Conservation (phyloP, 2,113 vertebrate genomes). For the Jaculus jaculus region DNA sequence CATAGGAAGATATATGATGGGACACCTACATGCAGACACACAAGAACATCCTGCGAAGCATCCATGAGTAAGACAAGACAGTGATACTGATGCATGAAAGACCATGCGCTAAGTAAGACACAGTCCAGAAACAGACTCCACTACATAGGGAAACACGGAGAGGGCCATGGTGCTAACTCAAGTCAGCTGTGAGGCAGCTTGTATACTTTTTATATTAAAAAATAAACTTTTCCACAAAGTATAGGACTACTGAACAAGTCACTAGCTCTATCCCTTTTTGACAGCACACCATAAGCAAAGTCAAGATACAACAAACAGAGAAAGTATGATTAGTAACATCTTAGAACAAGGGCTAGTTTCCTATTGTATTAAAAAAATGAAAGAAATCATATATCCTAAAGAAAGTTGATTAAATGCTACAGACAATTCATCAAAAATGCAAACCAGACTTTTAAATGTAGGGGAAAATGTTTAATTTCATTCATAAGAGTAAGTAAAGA, state of each 20-base stretch:
- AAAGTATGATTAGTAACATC: background rate
- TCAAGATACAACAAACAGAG: background rate
- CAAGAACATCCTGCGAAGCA: background rate
- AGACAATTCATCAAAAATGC: conserved; percentile 22
- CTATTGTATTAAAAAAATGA: background rate
- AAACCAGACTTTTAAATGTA: background rate
- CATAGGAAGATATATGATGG: background rate
- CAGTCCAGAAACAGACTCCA: background rate
- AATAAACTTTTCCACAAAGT: background rate
- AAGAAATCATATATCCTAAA: background rate
- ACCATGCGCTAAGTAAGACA: conserved; percentile 29
- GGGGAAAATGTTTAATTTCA: background rate
- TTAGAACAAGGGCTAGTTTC: background rate
- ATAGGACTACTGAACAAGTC: background rate
- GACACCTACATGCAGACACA: background rate
- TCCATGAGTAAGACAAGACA: background rate
- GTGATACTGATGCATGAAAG: background rate
- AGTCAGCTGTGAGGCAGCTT: background rate
- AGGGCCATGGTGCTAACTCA: background rate
- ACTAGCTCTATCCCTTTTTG: background rate
- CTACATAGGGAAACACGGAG: background rate
- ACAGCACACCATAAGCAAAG: background rate
- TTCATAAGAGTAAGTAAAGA: conserved; percentile 29
- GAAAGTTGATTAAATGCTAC: background rate
- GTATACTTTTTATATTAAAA: background rate